Evolutionary conservation across 2,113 vertebrate species (phyloP).

Genomic region (Athene noctua): DNA sequence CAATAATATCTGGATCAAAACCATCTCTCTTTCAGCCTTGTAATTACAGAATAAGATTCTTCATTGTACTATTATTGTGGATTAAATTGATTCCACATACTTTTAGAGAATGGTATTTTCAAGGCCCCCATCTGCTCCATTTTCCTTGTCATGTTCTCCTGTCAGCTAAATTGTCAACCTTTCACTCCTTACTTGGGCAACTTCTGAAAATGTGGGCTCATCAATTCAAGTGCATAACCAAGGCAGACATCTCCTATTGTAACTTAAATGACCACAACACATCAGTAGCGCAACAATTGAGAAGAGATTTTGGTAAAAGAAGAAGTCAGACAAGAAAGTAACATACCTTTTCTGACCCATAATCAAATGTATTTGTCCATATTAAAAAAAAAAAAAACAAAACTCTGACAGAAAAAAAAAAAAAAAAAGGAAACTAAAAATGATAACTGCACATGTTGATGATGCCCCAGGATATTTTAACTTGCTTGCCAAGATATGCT

Average conservation of each 20-base stretch:
- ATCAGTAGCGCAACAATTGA: background rate
- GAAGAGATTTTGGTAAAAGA: background rate
- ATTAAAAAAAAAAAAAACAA: background rate
- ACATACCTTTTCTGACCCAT: background rate
- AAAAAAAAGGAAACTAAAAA: background rate
- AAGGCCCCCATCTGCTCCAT: conserved; percentile 1
- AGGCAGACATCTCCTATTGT: background rate
- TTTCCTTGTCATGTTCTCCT: conserved; percentile 27
- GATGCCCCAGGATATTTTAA: conserved; percentile 56
- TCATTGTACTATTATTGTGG: conserved; percentile 29
- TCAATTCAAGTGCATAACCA: background rate
- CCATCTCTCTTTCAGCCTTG: conserved; percentile 18
- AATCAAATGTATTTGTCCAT: background rate
- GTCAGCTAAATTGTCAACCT: conserved; percentile 48
- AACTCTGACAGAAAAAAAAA: background rate
- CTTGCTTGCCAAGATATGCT: conserved; percentile 43
- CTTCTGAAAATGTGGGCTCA: conserved; percentile 10
- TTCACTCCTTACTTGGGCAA: background rate
- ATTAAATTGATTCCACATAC: conserved; percentile 54
- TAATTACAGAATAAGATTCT: conserved; percentile 42
- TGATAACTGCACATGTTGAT: conserved; percentile 5
- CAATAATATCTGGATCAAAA: conserved; percentile 52
- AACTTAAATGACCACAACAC: background rate
- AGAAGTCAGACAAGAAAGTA: background rate
- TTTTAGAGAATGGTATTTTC: conserved; percentile 32